phyloP scores from a whole-genome alignment of 2,888 invertebrate species.

The Aspidiotus destructor region DNA sequence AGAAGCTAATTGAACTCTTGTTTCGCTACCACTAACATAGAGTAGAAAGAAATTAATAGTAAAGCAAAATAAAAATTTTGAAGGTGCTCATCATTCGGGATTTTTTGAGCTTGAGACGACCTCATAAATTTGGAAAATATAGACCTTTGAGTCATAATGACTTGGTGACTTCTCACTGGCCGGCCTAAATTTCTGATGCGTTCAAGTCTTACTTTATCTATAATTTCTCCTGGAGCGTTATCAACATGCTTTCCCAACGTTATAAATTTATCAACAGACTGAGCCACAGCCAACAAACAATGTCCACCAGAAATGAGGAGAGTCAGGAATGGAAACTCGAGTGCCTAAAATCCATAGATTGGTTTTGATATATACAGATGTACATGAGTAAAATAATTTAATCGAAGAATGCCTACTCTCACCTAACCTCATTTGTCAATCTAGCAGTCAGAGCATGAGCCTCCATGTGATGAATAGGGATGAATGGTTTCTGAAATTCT shows the following conservation, averaged over 20 bases:
- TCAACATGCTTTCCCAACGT: slow-evolving; percentile 70
- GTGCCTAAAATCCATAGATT: slow-evolving; percentile 41
- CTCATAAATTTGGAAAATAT: too few relatives aligned
- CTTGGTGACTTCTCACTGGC: too few relatives aligned
- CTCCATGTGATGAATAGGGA: slow-evolving; percentile 98
- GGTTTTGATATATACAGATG: background rate
- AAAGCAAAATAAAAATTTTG: too few relatives aligned
- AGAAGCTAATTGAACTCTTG: too few relatives aligned
- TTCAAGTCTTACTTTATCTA: slow-evolving; percentile 64
- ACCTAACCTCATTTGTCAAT: slow-evolving; percentile 53
- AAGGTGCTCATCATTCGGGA: too few relatives aligned
- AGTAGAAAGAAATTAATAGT: too few relatives aligned
- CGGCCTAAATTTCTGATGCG: too few relatives aligned
- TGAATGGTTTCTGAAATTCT: slow-evolving; percentile 62
- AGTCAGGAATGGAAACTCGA: slow-evolving; percentile 79
- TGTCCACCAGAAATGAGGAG: slow-evolving; percentile 91
- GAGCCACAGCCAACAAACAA: slow-evolving; percentile 66
- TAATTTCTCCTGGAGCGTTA: slow-evolving; percentile 85
- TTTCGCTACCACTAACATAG: too few relatives aligned
- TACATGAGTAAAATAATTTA: background rate
- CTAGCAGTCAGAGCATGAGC: slow-evolving; percentile 89
- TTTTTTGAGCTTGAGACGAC: too few relatives aligned
- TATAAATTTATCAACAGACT: slow-evolving; percentile 62
- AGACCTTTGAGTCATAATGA: too few relatives aligned
- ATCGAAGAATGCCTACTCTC: too few relatives aligned